Conservation (phyloP, 2,113 vertebrate genomes). For the Sporophila hypoxantha region DNA sequence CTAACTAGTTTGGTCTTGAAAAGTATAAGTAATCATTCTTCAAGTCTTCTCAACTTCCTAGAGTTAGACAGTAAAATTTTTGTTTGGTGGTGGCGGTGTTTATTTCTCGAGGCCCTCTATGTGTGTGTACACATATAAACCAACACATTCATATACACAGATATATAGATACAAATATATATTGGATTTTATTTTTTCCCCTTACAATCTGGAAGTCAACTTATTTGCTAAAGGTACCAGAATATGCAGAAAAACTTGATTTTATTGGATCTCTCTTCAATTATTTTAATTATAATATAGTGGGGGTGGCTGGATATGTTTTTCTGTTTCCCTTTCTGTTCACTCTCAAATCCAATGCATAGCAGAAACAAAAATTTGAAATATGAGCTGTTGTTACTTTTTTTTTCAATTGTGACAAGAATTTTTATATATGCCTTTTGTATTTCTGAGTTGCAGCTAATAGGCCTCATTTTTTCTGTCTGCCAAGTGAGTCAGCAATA, state of each 20-base stretch:
- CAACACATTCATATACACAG: background rate
- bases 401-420: background rate
- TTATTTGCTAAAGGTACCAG: background rate
- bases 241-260: background rate
- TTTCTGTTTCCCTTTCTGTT: background rate
- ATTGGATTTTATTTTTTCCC: background rate
- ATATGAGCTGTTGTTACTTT: background rate
- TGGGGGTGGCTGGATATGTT: background rate
- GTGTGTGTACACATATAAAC: background rate
- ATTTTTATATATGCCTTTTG: slow-evolving; percentile 13
- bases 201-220: background rate
- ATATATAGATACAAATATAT: background rate
- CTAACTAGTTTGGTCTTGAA: background rate
- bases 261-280: background rate
- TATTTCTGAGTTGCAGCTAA: background rate
- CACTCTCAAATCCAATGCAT: background rate
- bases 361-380: background rate
- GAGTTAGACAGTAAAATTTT: background rate
- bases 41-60: background rate
- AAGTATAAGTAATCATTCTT: background rate
- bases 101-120: background rate
- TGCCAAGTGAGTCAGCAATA: slow-evolving; percentile 11
- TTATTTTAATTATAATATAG: background rate
- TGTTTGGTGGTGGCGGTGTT: background rate
- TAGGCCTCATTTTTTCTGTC: background rate